A percentile compares a stretch with the other conserved stretches of the same genome.
phyloP scores from a whole-genome alignment of 2,888 invertebrate species.

The Catocala sponsa region DNA sequence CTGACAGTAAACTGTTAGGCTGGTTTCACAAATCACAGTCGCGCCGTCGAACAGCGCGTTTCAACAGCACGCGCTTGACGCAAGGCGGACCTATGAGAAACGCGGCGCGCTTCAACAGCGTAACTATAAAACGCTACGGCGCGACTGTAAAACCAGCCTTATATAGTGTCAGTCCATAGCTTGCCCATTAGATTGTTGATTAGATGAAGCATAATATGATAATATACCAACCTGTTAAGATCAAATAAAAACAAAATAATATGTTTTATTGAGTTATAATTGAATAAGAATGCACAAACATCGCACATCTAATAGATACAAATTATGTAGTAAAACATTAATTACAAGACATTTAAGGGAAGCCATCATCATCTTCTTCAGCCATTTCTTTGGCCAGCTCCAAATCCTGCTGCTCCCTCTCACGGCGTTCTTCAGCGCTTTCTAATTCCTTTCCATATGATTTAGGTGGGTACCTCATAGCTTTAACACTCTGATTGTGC shows the following conservation, averaged over 20 bases:
- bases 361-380: constrained; percentile 99
- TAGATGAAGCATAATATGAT: no score
- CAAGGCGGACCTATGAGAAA: no score
- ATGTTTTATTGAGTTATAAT: constrained; percentile 35
- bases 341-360: constrained; percentile 76
- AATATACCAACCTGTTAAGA: no score
- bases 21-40: no score
- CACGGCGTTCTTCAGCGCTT: constrained; percentile 98
- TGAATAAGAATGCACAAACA: constrained; percentile 50
- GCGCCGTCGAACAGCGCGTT: no score
- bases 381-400: constrained; percentile 99
- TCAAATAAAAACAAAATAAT: neutral
- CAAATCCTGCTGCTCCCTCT: constrained; percentile 98
- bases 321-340: constrained; percentile 41
- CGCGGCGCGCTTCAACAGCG: no score
- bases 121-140: no score
- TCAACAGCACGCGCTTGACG: no score
- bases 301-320: constrained; percentile 52
- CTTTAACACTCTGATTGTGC: constrained; percentile 99
- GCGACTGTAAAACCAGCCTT: no score
- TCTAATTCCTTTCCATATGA: constrained; percentile 99
- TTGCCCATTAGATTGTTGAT: no score
- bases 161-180: no score
- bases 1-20: no score
- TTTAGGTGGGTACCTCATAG: constrained; percentile 99